Percentiles rank a stretch among this genome's conserved stretches.
phyloP scores from a whole-genome alignment of 2,797 vertebrate species.

The Apogon hyalosoma region DNA sequence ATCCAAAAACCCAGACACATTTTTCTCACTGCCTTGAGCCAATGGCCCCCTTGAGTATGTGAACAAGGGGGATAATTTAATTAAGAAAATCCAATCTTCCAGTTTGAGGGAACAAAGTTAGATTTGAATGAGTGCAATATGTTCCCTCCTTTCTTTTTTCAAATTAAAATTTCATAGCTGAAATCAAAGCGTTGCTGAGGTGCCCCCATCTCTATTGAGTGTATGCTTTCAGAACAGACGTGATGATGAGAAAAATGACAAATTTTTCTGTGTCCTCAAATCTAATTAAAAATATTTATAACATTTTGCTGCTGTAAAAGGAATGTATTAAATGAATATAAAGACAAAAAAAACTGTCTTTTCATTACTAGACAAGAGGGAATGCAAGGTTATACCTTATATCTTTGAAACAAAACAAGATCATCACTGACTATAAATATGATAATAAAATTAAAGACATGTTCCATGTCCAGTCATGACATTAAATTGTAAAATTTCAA shows the following conservation, averaged over 20 bases:
- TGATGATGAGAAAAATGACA: conserved; percentile 58
- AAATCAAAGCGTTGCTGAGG: conserved; percentile 81
- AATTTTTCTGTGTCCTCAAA: conserved; percentile 57
- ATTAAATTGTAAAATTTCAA: conserved; percentile 43
- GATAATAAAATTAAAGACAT: conserved; percentile 36
- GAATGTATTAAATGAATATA: conserved; percentile 43
- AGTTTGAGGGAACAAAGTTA: conserved; percentile 89
- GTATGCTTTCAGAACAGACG: conserved; percentile 64
- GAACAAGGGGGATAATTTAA: conserved; percentile 95
- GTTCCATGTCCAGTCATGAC: conserved; percentile 11
- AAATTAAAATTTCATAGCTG: conserved; percentile 85
- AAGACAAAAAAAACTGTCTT: conserved; percentile 25
- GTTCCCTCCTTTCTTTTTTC: conserved; percentile 78
- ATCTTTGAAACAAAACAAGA: conserved; percentile 19
- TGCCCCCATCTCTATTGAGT: conserved; percentile 72
- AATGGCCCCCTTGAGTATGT: conserved; percentile 94
- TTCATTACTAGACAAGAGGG: background rate
- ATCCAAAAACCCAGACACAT: conserved; percentile 87
- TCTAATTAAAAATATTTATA: conserved; percentile 70
- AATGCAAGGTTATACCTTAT: conserved; percentile 34
- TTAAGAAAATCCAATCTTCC: conserved; percentile 91
- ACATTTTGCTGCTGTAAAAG: conserved; percentile 43
- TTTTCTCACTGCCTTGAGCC: conserved; percentile 92
- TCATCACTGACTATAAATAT: conserved; percentile 22
- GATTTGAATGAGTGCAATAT: conserved; percentile 86